phyloP scores from a whole-genome alignment of 2,888 invertebrate species.

The Euplexia lucipara region DNA sequence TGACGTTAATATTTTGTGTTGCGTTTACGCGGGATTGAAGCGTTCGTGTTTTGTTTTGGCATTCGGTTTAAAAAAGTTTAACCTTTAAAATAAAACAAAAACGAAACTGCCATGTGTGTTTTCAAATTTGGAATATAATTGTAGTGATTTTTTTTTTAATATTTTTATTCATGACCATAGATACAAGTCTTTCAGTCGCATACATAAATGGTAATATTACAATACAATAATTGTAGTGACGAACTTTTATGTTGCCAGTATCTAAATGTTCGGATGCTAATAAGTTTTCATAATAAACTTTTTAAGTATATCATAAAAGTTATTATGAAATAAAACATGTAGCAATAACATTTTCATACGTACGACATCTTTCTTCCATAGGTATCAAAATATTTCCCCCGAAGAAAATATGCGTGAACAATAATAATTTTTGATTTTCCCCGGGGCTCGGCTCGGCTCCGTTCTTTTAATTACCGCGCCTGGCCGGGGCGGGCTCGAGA shows the following conservation, averaged over 20 bases:
- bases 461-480: slow-evolving; percentile 87
- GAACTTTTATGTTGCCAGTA: no score
- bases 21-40: slow-evolving; percentile 60
- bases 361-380: slow-evolving; percentile 30
- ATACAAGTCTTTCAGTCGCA: no score
- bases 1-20: slow-evolving; percentile 64
- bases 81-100: slow-evolving; percentile 8
- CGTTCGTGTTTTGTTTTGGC: slow-evolving; percentile 36
- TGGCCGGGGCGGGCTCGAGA: slow-evolving; percentile 71
- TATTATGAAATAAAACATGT: not conserved
- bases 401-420: slow-evolving; percentile 83
- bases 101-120: not conserved
- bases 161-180: no score
- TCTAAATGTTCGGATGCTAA: no score
- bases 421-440: slow-evolving; percentile 86
- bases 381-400: slow-evolving; percentile 73
- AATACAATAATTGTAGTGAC: no score
- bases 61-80: slow-evolving; percentile 27
- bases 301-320: not conserved
- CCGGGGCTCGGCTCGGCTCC: slow-evolving; percentile 72
- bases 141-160: not conserved
- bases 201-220: no score
- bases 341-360: slow-evolving; percentile 8
- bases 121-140: slow-evolving; percentile 20
- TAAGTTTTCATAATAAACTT: no score